A percentile compares a stretch with the other conserved stretches of the same genome.
phyloP scores from a whole-genome alignment of 1,140 invertebrate genomes.

The Holotrichia oblita region DNA sequence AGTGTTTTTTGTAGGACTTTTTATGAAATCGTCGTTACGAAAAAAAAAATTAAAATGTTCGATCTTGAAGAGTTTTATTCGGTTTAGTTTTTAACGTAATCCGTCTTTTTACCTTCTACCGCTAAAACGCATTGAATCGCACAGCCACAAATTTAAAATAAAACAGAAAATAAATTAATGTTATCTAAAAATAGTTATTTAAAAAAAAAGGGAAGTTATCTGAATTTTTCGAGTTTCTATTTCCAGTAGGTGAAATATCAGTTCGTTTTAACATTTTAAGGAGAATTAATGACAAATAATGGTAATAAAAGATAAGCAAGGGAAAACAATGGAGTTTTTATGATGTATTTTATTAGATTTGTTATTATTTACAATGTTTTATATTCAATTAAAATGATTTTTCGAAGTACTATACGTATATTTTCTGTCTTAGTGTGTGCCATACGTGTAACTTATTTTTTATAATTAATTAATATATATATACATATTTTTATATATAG shows the following conservation, averaged over 20 bases:
- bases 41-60: background rate
- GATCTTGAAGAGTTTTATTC: background rate
- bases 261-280: background rate
- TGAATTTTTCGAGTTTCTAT: background rate
- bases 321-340: background rate
- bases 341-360: background rate
- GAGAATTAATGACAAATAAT: background rate
- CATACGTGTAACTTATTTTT: slow-evolving; percentile 15
- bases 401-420: background rate
- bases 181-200: background rate
- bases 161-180: background rate
- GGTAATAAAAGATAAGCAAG: background rate
- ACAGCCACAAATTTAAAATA: background rate
- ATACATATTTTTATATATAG: background rate
- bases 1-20: slow-evolving; percentile 2
- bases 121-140: background rate
- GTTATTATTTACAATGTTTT: background rate
- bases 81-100: background rate
- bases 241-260: background rate
- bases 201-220: too few relatives aligned
- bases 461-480: background rate
- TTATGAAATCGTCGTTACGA: background rate
- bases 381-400: background rate
- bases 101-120: background rate
- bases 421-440: slow-evolving; percentile 3